Conservation (phyloP, 2,113 vertebrate genomes). For the Pluvialis apricaria region DNA sequence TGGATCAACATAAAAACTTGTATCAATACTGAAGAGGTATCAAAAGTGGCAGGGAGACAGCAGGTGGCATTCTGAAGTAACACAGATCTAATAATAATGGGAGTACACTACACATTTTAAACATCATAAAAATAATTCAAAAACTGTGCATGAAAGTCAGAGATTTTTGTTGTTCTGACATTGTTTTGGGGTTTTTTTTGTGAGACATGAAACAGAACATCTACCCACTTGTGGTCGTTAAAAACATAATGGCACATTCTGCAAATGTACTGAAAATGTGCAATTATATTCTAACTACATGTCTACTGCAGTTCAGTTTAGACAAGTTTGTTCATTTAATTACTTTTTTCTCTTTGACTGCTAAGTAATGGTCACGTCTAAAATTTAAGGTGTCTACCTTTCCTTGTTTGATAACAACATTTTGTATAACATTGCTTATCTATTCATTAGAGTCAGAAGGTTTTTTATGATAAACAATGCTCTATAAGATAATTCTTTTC, state of each 20-base stretch:
- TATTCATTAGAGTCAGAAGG: not conserved
- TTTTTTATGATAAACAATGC: not conserved
- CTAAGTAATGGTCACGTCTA: not conserved
- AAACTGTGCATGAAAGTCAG: fast-evolving
- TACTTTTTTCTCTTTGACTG: not conserved
- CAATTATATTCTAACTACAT: not conserved
- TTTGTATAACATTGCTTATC: not conserved
- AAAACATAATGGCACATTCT: not conserved
- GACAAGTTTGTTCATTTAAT: not conserved
- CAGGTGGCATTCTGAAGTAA: not conserved
- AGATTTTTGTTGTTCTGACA: not conserved
- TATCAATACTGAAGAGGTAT: not conserved
- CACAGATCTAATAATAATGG: not conserved
- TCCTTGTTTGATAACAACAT: not conserved
- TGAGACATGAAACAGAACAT: not conserved
- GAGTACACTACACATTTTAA: not conserved
- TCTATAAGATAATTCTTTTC: not conserved
- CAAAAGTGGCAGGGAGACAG: not conserved
- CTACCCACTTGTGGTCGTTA: not conserved
- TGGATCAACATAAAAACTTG: not conserved
- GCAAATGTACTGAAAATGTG: not conserved
- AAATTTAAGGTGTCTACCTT: not conserved
- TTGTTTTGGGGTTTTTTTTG: not conserved
- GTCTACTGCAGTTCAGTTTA: not conserved
- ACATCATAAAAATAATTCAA: not conserved